phyloP scores from a whole-genome alignment of 1,140 invertebrate species.

The Branchinecta lindahli region DNA sequence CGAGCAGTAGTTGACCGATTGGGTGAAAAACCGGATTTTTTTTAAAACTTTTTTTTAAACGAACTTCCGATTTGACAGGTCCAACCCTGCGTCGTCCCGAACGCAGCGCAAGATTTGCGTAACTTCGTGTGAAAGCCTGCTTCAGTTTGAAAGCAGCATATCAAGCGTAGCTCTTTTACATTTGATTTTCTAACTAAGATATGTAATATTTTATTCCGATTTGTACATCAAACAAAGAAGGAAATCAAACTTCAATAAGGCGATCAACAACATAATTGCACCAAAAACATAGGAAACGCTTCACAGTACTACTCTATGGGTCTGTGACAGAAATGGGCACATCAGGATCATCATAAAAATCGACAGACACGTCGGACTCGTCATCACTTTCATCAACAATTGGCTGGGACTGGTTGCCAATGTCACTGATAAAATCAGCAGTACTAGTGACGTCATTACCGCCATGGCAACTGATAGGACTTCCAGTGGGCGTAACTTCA shows the following conservation, averaged over 20 bases:
- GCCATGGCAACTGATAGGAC: background rate
- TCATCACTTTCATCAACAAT: background rate
- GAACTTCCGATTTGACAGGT: too few relatives aligned
- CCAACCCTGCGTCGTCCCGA: too few relatives aligned
- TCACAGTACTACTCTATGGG: background rate
- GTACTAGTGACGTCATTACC: background rate
- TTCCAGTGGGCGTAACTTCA: background rate
- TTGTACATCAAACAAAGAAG: background rate
- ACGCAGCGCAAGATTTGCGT: too few relatives aligned
- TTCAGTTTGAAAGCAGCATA: too few relatives aligned
- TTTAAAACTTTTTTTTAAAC: too few relatives aligned
- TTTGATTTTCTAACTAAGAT: too few relatives aligned
- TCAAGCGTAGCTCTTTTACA: too few relatives aligned
- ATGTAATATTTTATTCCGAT: too few relatives aligned
- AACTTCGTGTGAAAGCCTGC: too few relatives aligned
- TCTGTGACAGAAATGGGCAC: background rate
- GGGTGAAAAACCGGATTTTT: too few relatives aligned
- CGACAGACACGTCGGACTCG: background rate
- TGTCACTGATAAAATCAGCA: slow-evolving; percentile 4
- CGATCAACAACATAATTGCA: slow-evolving; percentile 5
- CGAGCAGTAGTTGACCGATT: too few relatives aligned
- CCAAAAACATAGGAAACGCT: background rate
- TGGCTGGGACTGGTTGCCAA: background rate
- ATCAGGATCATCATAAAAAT: background rate
- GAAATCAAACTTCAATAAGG: slow-evolving; percentile 3